Percentiles rank a stretch among this genome's conserved stretches.
Evolutionary conservation across 2,113 vertebrate genomes (phyloP).

Genomic region (Ctenodactylus gundi): DNA sequence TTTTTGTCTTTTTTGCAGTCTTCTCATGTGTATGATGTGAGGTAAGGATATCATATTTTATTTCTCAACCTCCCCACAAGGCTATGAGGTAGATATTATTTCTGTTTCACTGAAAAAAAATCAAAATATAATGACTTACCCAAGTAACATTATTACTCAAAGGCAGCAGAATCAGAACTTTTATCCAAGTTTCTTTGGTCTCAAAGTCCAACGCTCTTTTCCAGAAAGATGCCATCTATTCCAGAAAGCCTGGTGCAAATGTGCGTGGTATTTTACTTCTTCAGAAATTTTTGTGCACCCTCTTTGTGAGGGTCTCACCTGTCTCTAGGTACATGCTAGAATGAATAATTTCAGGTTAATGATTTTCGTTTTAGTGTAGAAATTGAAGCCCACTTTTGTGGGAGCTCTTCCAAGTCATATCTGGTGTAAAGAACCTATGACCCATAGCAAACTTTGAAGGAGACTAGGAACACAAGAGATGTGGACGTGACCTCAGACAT

Average conservation of each 20-base stretch:
- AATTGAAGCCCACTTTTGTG: not conserved
- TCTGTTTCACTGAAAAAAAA: not conserved
- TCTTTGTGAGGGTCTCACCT: not conserved
- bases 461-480: not conserved
- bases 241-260: not conserved
- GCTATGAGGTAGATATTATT: not conserved
- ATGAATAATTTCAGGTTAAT: not conserved
- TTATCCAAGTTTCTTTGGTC: not conserved
- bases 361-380: not conserved
- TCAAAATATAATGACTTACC: not conserved
- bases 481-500: not conserved
- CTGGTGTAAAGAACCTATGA: not conserved
- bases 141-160: not conserved
- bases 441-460: not conserved
- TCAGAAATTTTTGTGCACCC: not conserved
- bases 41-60: not conserved
- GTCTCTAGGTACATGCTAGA: not conserved
- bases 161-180: not conserved
- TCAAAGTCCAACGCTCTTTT: not conserved
- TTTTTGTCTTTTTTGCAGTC: not conserved
- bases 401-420: not conserved
- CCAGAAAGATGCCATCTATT: accelerated
- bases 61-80: not conserved
- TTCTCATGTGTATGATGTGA: not conserved
- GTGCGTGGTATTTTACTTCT: not conserved